These are phyloP conservation scores for Electrophaes corylata DNA, from an alignment of 2,888 invertebrate species.

Conservation along the genomic window DNA sequence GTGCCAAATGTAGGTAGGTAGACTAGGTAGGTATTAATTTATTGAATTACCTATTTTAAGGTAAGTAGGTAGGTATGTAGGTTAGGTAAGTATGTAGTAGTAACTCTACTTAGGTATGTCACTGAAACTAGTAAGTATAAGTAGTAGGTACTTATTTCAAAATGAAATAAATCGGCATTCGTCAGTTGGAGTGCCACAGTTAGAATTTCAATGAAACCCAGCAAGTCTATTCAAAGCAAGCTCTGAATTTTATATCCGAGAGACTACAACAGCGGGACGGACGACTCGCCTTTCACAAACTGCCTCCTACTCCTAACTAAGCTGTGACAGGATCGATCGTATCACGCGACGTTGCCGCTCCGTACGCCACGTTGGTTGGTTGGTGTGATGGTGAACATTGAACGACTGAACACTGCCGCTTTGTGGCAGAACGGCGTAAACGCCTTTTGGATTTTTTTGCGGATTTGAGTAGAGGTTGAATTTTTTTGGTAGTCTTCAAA, in stretches of 20 bases:
- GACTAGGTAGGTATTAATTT: too few relatives aligned
- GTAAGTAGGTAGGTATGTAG: too few relatives aligned
- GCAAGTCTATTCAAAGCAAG: slow-evolving; percentile 8
- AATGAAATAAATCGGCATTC: slow-evolving; percentile 3
- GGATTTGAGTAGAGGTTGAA: background rate
- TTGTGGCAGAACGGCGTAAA: slow-evolving; percentile 17
- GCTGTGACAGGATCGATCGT: slow-evolving; percentile 64
- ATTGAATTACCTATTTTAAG: too few relatives aligned
- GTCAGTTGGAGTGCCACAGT: slow-evolving; percentile 13
- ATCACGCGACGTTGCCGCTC: slow-evolving; percentile 78
- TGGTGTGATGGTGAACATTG: slow-evolving; percentile 33
- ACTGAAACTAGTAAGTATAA: background rate
- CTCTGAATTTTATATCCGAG: slow-evolving; percentile 20
- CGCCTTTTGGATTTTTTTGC: slow-evolving; percentile 20
- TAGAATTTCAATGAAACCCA: slow-evolving; percentile 15
- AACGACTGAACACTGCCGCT: slow-evolving; percentile 9
- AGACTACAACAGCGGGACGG: slow-evolving; percentile 12
- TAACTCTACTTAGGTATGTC: too few relatives aligned
- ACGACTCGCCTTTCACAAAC: slow-evolving; percentile 34
- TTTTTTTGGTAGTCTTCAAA: background rate
- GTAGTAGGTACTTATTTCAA: background rate
- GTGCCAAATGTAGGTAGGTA: too few relatives aligned
- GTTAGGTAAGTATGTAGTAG: too few relatives aligned
- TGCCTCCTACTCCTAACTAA: background rate
- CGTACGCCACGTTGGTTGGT: slow-evolving; percentile 46